These are phyloP conservation scores for Dynastes tityus DNA, from an alignment of 2,888 invertebrate genomes.

Conservation along the genomic window DNA sequence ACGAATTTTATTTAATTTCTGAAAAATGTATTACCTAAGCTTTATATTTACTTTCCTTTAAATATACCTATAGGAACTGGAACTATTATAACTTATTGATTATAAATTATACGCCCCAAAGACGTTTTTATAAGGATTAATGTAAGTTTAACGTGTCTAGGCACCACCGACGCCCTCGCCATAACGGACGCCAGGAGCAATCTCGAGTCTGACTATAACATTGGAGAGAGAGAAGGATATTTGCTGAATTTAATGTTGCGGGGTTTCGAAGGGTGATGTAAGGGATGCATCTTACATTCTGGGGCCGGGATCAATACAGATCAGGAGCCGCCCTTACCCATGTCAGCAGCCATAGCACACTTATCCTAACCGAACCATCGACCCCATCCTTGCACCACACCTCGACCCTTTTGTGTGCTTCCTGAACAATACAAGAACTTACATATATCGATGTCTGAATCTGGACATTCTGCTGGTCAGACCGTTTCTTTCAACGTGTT, in stretches of 20 bases:
- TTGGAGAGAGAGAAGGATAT: slow-evolving; percentile 31
- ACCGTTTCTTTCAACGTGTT: slow-evolving; percentile 30
- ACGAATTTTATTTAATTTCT: too few relatives aligned
- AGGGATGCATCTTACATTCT: slow-evolving; percentile 71
- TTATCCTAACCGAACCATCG: slow-evolving; percentile 58
- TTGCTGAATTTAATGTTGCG: slow-evolving; percentile 49
- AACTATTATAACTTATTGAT: background rate
- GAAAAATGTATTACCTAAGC: too few relatives aligned
- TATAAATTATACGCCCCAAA: slow-evolving; percentile 6
- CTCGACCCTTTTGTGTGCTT: slow-evolving; percentile 57
- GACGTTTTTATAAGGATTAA: slow-evolving; percentile 21
- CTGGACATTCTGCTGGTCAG: background rate
- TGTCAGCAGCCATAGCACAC: slow-evolving; percentile 70
- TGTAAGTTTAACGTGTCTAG: slow-evolving; percentile 12
- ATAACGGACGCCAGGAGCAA: slow-evolving; percentile 28
- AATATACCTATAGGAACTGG: too few relatives aligned
- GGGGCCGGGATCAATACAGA: slow-evolving; percentile 71
- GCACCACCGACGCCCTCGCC: slow-evolving; percentile 24
- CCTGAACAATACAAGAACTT: slow-evolving; percentile 58
- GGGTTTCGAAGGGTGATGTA: slow-evolving; percentile 64
- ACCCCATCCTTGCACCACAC: slow-evolving; percentile 56
- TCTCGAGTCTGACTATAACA: slow-evolving; percentile 23
- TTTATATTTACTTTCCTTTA: too few relatives aligned
- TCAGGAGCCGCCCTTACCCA: slow-evolving; percentile 71
- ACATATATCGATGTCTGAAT: slow-evolving; percentile 39